phyloP scores from a whole-genome alignment of 2,888 invertebrate genomes.

The Heliconius ismenius region DNA sequence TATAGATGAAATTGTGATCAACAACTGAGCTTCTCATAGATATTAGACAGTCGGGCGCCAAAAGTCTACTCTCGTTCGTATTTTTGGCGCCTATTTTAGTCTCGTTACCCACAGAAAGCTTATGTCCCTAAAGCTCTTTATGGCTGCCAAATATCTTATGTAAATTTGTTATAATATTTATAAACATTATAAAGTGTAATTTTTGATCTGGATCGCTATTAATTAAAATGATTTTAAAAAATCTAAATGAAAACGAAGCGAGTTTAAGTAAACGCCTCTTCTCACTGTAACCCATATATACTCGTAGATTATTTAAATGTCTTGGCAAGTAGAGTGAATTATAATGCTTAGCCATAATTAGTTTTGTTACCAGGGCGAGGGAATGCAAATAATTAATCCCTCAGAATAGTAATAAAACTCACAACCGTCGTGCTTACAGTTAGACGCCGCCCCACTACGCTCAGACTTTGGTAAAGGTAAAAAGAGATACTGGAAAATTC shows the following conservation, averaged over 20 bases:
- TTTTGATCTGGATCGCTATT: no score
- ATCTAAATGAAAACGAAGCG: no score
- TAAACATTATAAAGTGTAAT: background rate
- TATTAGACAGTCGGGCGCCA: constrained; percentile 18
- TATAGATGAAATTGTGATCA: constrained; percentile 16
- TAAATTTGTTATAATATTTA: background rate
- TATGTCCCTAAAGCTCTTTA: background rate
- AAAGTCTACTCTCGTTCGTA: constrained; percentile 5
- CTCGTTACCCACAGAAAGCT: constrained; percentile 17
- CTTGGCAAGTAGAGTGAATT: background rate
- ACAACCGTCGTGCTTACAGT: no score
- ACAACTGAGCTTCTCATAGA: constrained; percentile 20
- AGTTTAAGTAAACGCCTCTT: background rate
- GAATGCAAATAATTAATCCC: no score
- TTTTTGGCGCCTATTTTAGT: constrained; percentile 21
- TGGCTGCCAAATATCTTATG: background rate
- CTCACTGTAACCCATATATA: background rate
- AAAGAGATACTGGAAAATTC: no score
- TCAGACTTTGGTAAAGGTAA: background rate
- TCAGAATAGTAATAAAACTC: no score
- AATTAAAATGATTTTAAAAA: no score
- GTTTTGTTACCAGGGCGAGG: no score
- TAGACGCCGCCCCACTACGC: background rate
- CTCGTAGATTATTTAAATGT: background rate
- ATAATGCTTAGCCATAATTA: no score